A percentile compares a stretch with the other conserved stretches of the same genome.
Evolutionary conservation across 2,113 vertebrate genomes (phyloP).

Genomic region (Clarias batrachus): DNA sequence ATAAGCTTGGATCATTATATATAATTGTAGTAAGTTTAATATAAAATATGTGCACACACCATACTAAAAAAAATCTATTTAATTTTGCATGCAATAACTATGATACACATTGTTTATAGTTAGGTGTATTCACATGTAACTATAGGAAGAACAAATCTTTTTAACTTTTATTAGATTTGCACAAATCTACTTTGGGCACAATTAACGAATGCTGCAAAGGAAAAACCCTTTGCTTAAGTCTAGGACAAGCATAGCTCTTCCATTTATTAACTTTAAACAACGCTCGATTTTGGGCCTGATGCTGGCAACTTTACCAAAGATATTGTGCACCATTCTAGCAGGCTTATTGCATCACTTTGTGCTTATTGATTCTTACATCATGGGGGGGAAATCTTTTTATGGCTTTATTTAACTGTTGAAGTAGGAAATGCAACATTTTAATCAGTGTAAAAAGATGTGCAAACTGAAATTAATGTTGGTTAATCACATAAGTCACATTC

Average conservation of each 20-base stretch:
- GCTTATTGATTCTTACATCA: neutral
- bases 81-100: neutral
- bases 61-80: neutral
- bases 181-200: neutral
- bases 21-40: neutral
- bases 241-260: neutral
- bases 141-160: neutral
- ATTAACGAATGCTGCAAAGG: neutral
- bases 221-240: neutral
- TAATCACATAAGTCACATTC: neutral
- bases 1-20: slow-evolving; percentile 12
- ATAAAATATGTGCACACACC: neutral
- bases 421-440: neutral
- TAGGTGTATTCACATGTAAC: neutral
- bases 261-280: neutral
- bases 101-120: neutral
- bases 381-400: neutral
- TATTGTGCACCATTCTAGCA: neutral
- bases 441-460: neutral
- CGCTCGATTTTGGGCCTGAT: neutral
- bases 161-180: neutral
- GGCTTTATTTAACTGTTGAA: neutral
- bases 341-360: neutral
- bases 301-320: neutral
- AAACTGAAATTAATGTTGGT: neutral